Evolutionary conservation across 1,140 invertebrate species (phyloP).

Genomic region (Neoseiulus cucumeris): DNA sequence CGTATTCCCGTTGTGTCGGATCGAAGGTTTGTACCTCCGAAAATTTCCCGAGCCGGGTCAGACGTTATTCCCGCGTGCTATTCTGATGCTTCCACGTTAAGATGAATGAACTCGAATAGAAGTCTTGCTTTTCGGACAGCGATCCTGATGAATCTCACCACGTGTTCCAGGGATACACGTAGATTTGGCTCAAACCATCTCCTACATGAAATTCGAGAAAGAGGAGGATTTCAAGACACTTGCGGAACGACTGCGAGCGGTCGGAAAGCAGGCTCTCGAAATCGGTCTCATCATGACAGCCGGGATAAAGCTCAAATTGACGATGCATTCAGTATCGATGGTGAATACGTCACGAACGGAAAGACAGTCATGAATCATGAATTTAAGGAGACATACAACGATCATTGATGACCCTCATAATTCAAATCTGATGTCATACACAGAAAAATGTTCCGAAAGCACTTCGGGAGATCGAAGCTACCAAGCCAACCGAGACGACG

Average conservation of each 20-base stretch:
- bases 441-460: constrained; percentile 15
- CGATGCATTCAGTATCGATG: constrained; percentile 21
- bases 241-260: constrained; percentile 13
- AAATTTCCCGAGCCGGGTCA: too few relatives aligned
- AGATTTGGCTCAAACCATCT: neutral
- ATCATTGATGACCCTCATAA: too few relatives aligned
- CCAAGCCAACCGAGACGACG: constrained; percentile 12
- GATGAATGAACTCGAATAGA: neutral
- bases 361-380: too few relatives aligned
- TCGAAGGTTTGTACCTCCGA: neutral
- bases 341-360: constrained; percentile 16
- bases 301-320: constrained; percentile 19
- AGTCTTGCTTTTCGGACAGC: neutral
- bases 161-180: constrained; percentile 9
- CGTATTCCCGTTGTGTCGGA: neutral
- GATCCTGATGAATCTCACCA: constrained; percentile 9
- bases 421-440: too few relatives aligned
- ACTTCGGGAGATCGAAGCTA: too few relatives aligned
- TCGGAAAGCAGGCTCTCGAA: constrained; percentile 18
- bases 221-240: constrained; percentile 13
- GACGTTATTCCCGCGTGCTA: too few relatives aligned
- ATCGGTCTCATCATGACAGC: constrained; percentile 20
- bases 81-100: too few relatives aligned
- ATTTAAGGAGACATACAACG: too few relatives aligned
- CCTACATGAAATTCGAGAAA: constrained; percentile 12